phyloP scores from a whole-genome alignment of 2,888 invertebrate species.

The Scaptomyza reducta region DNA sequence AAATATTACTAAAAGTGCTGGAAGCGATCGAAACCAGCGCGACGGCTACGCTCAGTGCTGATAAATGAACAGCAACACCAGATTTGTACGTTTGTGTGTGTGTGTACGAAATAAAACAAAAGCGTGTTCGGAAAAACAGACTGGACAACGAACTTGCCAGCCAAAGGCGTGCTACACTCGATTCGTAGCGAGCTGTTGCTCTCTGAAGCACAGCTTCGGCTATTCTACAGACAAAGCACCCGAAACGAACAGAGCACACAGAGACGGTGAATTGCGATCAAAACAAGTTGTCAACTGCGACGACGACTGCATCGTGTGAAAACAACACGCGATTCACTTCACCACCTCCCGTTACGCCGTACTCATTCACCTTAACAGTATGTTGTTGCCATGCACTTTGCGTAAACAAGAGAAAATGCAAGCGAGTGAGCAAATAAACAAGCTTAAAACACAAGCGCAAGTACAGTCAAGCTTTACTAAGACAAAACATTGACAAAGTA shows the following conservation, averaged over 20 bases:
- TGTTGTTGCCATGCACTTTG: slow-evolving; percentile 60
- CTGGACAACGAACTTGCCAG: slow-evolving; percentile 55
- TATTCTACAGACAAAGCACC: slow-evolving; percentile 44
- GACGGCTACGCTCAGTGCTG: slow-evolving; percentile 40
- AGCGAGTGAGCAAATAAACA: slow-evolving; percentile 50
- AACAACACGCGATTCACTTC: slow-evolving; percentile 51
- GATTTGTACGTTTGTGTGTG: not conserved
- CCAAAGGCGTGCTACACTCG: slow-evolving; percentile 35
- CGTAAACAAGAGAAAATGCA: slow-evolving; percentile 57
- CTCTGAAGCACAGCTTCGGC: not conserved
- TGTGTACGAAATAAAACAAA: slow-evolving; percentile 30
- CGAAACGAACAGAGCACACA: slow-evolving; percentile 10
- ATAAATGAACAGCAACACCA: slow-evolving; percentile 47
- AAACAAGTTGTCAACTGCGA: slow-evolving; percentile 57
- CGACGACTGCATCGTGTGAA: slow-evolving; percentile 45
- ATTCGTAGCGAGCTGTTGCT: not conserved
- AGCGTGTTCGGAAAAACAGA: slow-evolving; percentile 50
- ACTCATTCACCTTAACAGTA: slow-evolving; percentile 1
- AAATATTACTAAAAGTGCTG: slow-evolving; percentile 61
- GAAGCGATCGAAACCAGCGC: slow-evolving; percentile 14
- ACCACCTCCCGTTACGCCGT: not conserved
- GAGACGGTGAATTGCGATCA: slow-evolving; percentile 46
- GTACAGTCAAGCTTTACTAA: slow-evolving; percentile 17
- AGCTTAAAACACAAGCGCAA: slow-evolving; percentile 31
- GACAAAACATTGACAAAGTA: not conserved